phyloP scores from a whole-genome alignment of 2,113 vertebrate genomes.

The Vicugna pacos region DNA sequence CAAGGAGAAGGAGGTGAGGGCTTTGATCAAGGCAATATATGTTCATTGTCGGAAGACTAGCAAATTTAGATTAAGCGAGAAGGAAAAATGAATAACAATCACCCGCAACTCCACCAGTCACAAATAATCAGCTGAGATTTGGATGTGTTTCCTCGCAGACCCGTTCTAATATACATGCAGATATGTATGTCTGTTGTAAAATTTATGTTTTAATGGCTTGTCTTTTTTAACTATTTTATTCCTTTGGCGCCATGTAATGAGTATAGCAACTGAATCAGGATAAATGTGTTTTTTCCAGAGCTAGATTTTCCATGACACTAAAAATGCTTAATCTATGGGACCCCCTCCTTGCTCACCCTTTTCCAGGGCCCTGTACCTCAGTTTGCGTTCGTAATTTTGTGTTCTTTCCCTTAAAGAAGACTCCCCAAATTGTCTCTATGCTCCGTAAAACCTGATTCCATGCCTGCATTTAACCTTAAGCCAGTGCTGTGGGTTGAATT shows the following conservation, averaged over 20 bases:
- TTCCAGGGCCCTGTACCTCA: not conserved
- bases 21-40: conserved; percentile 19
- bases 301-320: not conserved
- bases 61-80: not conserved
- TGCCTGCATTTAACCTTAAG: too few relatives aligned
- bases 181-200: not conserved
- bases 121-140: not conserved
- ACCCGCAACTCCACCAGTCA: not conserved
- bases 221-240: not conserved
- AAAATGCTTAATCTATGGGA: too few relatives aligned
- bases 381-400: not conserved
- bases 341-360: rapidly evolving
- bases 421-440: not conserved
- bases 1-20: not conserved
- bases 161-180: not conserved
- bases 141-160: not conserved
- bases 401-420: not conserved
- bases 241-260: not conserved
- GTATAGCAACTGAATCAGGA: not conserved
- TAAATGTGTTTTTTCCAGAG: not conserved
- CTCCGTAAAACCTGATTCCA: not conserved
- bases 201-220: not conserved
- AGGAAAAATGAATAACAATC: too few relatives aligned
- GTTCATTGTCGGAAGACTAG: not conserved
- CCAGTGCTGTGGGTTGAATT: not conserved